A percentile compares a stretch with the other conserved stretches of the same genome.
These are phyloP conservation scores for Gortyna flavago DNA, from an alignment of 2,888 invertebrate species.

Conservation along the genomic window DNA sequence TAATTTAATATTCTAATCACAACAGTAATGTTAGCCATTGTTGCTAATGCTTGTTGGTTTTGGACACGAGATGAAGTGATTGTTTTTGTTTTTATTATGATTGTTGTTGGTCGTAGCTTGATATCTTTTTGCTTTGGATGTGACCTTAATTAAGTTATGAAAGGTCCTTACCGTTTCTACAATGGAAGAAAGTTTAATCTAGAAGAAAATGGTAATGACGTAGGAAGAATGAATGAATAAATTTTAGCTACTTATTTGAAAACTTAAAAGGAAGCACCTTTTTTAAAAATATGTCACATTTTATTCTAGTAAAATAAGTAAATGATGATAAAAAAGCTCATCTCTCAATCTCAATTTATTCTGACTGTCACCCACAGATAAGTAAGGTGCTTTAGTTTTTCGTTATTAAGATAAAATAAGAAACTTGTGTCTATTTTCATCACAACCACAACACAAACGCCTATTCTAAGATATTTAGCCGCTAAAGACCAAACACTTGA, in stretches of 20 bases:
- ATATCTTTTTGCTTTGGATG: background rate
- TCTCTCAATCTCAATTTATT: background rate
- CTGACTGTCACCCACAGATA: background rate
- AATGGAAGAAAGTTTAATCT: background rate
- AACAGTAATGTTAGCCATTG: slow-evolving; percentile 57
- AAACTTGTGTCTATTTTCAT: background rate
- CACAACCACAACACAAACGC: background rate
- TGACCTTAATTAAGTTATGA: background rate
- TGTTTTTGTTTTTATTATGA: slow-evolving; percentile 17
- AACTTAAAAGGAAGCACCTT: background rate
- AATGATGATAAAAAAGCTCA: background rate
- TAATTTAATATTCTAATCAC: slow-evolving; percentile 78
- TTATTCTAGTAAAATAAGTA: background rate
- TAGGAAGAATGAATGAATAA: background rate
- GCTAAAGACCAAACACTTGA: slow-evolving; percentile 4
- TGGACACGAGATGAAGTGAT: slow-evolving; percentile 47
- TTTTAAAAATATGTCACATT: background rate
- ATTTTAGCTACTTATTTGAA: background rate
- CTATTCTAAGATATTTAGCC: background rate
- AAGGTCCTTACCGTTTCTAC: background rate
- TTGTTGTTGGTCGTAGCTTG: background rate
- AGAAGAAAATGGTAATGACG: background rate
- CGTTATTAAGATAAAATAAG: background rate
- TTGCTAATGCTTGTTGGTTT: slow-evolving; percentile 41
- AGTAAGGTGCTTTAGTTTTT: background rate